Evolutionary conservation across 2,888 invertebrate species (phyloP).

Genomic region (Leucophenga maculata): DNA sequence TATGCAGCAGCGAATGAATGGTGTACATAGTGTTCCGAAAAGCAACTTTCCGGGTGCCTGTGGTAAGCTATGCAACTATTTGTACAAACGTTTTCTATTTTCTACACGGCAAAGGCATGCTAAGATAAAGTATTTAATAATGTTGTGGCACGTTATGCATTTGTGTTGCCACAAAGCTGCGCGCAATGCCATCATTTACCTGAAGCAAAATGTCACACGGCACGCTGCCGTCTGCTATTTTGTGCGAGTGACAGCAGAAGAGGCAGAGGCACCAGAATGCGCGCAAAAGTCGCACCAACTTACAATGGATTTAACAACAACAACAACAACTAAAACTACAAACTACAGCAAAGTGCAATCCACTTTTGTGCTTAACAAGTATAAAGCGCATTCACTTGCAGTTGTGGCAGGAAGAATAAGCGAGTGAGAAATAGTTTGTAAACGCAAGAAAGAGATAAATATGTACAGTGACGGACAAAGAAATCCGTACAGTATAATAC

Average conservation of each 20-base stretch:
- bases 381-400: conserved; percentile 57
- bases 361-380: conserved; percentile 61
- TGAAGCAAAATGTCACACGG: conserved; percentile 3
- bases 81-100: neutral
- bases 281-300: neutral
- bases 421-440: conserved; percentile 22
- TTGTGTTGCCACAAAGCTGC: conserved; percentile 21
- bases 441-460: neutral
- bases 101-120: neutral
- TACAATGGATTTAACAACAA: conserved; percentile 21
- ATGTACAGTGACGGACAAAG: too few relatives aligned
- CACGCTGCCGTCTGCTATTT: neutral
- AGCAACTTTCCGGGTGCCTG: too few relatives aligned
- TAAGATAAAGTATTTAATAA: conserved; percentile 59
- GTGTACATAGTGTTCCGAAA: neutral
- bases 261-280: neutral
- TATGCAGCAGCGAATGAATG: neutral
- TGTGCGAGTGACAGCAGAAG: neutral
- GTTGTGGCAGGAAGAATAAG: conserved; percentile 39
- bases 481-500: too few relatives aligned
- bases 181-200: conserved; percentile 17
- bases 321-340: conserved; percentile 20
- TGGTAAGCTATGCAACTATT: neutral
- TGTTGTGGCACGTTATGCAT: conserved; percentile 52
- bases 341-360: conserved; percentile 48